Evolutionary conservation across 2,888 invertebrate genomes (phyloP).

Genomic region (Apoderus coryli): DNA sequence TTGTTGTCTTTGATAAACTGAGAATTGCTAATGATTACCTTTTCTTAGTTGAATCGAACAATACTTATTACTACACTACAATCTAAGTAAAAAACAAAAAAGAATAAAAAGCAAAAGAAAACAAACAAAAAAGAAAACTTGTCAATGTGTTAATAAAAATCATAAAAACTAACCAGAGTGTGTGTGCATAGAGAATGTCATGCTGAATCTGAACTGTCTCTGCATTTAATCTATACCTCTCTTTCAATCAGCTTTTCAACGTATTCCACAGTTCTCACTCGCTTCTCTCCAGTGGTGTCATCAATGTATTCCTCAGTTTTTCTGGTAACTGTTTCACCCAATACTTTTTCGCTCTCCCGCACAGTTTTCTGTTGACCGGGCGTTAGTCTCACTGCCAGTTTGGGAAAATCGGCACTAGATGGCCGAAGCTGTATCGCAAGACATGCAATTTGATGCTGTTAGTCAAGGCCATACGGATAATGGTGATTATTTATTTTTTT

Average conservation of each 20-base stretch:
- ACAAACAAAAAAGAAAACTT: too few species aligned
- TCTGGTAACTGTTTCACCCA: slow-evolving; percentile 74
- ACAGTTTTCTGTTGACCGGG: slow-evolving; percentile 64
- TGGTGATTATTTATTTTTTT: too few species aligned
- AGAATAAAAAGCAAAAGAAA: too few species aligned
- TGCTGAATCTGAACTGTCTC: slow-evolving; percentile 20
- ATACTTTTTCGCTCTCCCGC: slow-evolving; percentile 78
- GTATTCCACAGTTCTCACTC: slow-evolving; percentile 83
- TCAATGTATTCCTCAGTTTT: slow-evolving; percentile 82
- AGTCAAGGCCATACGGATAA: too few species aligned
- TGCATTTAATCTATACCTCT: slow-evolving; percentile 52
- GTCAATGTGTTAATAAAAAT: too few species aligned
- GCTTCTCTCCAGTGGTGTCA: slow-evolving; percentile 71
- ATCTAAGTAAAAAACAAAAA: too few species aligned
- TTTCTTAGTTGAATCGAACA: too few species aligned
- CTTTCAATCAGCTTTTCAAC: slow-evolving; percentile 91
- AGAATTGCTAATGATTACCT: too few species aligned
- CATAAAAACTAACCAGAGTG: too few species aligned
- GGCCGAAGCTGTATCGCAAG: slow-evolving; percentile 37
- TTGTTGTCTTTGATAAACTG: too few species aligned
- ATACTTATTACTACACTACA: too few species aligned
- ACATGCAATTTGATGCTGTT: slow-evolving; percentile 24
- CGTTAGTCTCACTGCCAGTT: slow-evolving; percentile 77
- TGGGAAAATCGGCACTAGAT: slow-evolving; percentile 57
- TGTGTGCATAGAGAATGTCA: too few species aligned